These are phyloP conservation scores for Pammene fasciana DNA, from an alignment of 2,888 invertebrate genomes.

Conservation along the genomic window DNA sequence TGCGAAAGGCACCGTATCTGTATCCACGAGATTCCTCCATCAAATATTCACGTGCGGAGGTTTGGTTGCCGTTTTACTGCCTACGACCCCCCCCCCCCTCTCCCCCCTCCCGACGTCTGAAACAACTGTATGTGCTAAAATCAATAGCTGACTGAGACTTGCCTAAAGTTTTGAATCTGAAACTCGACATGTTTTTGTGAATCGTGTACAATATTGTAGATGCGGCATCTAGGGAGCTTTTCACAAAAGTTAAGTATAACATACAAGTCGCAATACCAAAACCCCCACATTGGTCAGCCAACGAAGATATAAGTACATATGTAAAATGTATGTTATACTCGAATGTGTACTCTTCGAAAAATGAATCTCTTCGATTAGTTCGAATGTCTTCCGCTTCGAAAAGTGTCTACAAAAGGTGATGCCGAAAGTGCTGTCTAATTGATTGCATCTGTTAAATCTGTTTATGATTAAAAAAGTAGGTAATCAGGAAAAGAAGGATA, in stretches of 20 bases:
- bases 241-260: not conserved
- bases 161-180: conserved; percentile 6
- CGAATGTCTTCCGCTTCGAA: no score
- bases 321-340: no score
- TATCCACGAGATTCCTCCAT: conserved; percentile 74
- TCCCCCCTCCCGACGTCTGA: conserved; percentile 58
- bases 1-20: conserved; percentile 53
- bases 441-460: no score
- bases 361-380: no score
- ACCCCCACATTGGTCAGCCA: no score
- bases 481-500: no score
- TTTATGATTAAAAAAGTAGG: no score
- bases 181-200: conserved; percentile 14
- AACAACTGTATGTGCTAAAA: conserved; percentile 81
- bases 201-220: conserved; percentile 12
- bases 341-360: no score
- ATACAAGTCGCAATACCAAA: no score
- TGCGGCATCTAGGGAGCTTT: not conserved
- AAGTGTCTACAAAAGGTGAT: no score
- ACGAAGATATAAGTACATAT: no score
- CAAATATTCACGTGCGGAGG: conserved; percentile 81
- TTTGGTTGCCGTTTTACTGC: conserved; percentile 78
- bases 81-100: conserved; percentile 52
- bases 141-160: conserved; percentile 66
- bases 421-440: no score